These are phyloP conservation scores for Drosophila flavopinicola DNA, from an alignment of 2,888 invertebrate species.

Conservation along the genomic window DNA sequence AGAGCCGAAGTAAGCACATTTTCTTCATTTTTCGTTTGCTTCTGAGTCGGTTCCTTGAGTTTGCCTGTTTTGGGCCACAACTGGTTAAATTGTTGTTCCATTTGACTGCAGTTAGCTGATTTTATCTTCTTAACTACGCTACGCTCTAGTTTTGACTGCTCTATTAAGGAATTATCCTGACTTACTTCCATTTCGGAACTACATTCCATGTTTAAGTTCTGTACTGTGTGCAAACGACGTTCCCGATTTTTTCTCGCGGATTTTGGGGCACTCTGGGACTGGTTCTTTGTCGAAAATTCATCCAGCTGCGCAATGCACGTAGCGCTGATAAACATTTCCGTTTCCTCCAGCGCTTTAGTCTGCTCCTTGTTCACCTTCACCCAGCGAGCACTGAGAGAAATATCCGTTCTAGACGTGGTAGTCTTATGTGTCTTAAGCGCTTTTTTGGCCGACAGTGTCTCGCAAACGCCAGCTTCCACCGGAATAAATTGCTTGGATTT, in stretches of 20 bases:
- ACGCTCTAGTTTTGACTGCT: neutral
- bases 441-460: neutral
- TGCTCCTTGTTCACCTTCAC: conserved; percentile 55
- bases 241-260: neutral
- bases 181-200: conserved; percentile 8
- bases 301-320: conserved; percentile 10
- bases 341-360: conserved; percentile 39
- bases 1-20: neutral
- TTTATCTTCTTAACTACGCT: neutral
- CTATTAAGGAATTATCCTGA: neutral
- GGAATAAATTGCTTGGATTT: conserved; percentile 3
- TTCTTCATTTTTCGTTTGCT: neutral
- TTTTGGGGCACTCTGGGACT: neutral
- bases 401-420: conserved; percentile 14
- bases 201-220: neutral
- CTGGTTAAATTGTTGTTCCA: neutral
- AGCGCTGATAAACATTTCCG: conserved; percentile 46
- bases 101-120: neutral
- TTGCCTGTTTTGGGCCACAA: neutral
- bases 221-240: neutral
- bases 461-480: neutral
- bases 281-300: neutral
- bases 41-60: neutral
- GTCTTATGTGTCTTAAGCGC: neutral
- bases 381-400: conserved; percentile 59